Evolutionary conservation across 2,797 vertebrate species (phyloP).

Genomic region (Cryptoprocta ferox): DNA sequence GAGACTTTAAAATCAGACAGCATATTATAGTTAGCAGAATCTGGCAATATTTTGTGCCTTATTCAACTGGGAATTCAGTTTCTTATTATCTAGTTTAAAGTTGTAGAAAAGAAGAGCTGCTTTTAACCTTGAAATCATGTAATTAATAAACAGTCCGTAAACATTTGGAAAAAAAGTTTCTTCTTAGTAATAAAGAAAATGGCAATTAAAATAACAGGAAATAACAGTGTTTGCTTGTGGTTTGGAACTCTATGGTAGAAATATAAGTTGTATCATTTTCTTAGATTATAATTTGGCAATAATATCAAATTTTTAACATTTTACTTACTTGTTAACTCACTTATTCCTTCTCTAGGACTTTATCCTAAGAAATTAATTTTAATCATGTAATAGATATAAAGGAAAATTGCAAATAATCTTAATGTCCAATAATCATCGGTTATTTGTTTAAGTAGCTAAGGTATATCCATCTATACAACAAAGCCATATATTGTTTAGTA

Average conservation of each 20-base stretch:
- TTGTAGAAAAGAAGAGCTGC: not conserved
- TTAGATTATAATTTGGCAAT: not conserved
- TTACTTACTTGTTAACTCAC: not conserved
- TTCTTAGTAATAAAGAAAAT: not conserved
- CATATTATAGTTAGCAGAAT: constrained; percentile 73
- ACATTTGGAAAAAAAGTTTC: not conserved
- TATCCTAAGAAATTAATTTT: constrained; percentile 40
- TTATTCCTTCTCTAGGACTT: not conserved
- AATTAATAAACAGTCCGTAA: not conserved
- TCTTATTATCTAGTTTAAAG: constrained; percentile 58
- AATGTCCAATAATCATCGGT: not conserved
- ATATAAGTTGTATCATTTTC: not conserved
- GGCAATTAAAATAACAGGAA: not conserved
- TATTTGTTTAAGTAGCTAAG: constrained; percentile 9
- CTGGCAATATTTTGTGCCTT: constrained; percentile 40
- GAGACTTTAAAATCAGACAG: constrained; percentile 82
- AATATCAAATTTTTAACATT: not conserved
- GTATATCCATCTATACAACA: not conserved
- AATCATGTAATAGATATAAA: not conserved
- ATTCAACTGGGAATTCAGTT: constrained; percentile 32
- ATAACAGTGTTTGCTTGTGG: not conserved
- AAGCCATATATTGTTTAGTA: not conserved
- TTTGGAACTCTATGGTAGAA: not conserved
- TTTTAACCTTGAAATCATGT: constrained; percentile 41
- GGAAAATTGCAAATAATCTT: not conserved